Base-by-base conservation (phyloP, 2,888 invertebrate genomes). In the Scelioninae gen. 1 region DNA sequence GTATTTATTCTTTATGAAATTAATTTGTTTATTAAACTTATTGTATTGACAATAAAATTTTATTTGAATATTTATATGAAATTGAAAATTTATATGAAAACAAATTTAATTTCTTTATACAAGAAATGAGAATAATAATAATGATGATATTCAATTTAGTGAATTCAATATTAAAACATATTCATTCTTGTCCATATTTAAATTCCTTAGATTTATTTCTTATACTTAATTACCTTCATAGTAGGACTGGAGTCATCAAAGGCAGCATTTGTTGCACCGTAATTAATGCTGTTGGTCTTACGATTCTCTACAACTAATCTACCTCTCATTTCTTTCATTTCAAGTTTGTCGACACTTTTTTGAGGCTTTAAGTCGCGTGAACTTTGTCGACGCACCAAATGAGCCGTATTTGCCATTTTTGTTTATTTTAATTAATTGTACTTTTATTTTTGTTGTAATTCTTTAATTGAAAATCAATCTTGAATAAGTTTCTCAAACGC, bases 391-490 rank as follows among this genome's bases (percentile, higher is more conserved):
- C 97, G 95, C 90, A 97, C 95, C 91, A 97, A 94, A 93, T 97
- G 97, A 74, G 97, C 97, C 87, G 97, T 96, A 92, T 97, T 97
- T 90, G 97, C 97, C 97, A 97, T 97, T 89, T 92, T 93, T 53
- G 3, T 68, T 49, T 38, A 38, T 47, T 13, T 69, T 74, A 68
- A 74, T 86, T 56, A 38, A 31, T 49, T 78, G n/a, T 62, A 43
- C 38, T 49, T 16, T 56, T 43, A 10, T 47, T 43, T n/a, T 13
- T 63, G 16, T 60, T 47, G 4, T 56, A 34, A 23, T 75, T 66
- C 63, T 58, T 78, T 78, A 71, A 56, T 69, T 62, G 68, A 78
- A 83, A 83, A 86, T 88, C 87, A 88, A 85, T 86, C 86, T 32
- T 83, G 84, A 82, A 87, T 86, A 78, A 74, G 38, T 29, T 69